Evolutionary conservation across 2,113 vertebrate species (phyloP).

Genomic region (Enhydra lutris): DNA sequence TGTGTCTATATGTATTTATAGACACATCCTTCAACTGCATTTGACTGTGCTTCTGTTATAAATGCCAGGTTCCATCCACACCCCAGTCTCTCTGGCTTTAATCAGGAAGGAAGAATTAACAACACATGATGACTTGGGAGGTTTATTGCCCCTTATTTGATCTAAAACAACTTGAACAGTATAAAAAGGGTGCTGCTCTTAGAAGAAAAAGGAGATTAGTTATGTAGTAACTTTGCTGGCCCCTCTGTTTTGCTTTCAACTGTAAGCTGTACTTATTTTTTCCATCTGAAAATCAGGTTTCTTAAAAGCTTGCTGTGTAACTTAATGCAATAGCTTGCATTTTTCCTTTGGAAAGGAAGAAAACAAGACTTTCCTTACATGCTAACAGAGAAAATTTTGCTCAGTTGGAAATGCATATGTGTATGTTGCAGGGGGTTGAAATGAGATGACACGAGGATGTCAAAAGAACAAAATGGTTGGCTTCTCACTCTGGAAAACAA

Average conservation of each 20-base stretch:
- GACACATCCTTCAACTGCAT: conserved; percentile 27
- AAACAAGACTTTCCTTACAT: neutral
- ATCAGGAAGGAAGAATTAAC: conserved; percentile 33
- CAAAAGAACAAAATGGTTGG: neutral
- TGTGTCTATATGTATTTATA: conserved; percentile 30
- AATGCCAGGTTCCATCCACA: conserved; percentile 12
- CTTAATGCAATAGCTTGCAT: neutral
- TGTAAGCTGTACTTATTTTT: neutral
- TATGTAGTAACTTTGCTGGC: neutral
- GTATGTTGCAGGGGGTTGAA: fast-evolving
- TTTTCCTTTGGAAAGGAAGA: neutral
- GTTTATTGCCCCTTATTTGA: neutral
- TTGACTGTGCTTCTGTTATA: neutral
- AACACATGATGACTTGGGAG: neutral
- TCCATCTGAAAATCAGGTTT: neutral
- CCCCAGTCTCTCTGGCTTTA: neutral
- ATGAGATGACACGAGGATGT: neutral
- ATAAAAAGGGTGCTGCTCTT: conserved; percentile 1
- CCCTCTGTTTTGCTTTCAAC: neutral
- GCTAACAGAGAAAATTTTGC: neutral
- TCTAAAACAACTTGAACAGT: conserved; percentile 20
- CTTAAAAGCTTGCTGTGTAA: conserved; percentile 29
- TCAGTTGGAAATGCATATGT: neutral
- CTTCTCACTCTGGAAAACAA: neutral
- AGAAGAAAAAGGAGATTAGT: conserved; percentile 26